A percentile compares a stretch with the other conserved stretches of the same genome.
phyloP scores from a whole-genome alignment of 2,797 vertebrate species.

The Anguilla obscura region DNA sequence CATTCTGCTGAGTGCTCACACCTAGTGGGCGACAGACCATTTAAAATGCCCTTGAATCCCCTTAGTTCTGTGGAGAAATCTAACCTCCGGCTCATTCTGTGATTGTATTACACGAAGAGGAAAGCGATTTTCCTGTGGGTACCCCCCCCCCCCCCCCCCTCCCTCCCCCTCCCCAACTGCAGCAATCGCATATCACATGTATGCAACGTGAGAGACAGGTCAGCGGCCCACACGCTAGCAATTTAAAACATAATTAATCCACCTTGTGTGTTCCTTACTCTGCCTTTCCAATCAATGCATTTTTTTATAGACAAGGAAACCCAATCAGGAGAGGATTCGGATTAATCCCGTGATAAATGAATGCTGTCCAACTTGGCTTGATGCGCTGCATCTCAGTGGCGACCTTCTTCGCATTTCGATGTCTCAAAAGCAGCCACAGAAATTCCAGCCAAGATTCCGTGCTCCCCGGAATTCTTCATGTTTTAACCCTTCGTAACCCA shows the following conservation, averaged over 20 bases:
- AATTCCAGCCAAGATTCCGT: constrained; percentile 10
- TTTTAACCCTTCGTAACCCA: not conserved
- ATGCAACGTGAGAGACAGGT: not conserved
- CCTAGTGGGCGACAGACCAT: not conserved
- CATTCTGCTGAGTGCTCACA: not conserved
- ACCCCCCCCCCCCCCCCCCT: not conserved
- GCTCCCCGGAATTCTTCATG: not conserved
- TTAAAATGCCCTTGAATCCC: constrained; percentile 30
- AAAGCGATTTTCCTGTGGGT: constrained; percentile 8
- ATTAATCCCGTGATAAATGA: constrained; percentile 14
- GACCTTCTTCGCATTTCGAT: not conserved
- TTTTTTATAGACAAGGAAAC: not conserved
- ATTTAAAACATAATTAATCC: constrained; percentile 16
- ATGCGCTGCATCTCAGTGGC: not conserved
- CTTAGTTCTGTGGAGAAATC: not conserved
- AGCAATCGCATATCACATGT: constrained; percentile 14
- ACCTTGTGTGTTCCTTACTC: not conserved
- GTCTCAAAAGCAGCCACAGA: not conserved
- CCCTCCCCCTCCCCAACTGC: not conserved
- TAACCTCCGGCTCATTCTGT: not conserved
- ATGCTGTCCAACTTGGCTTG: not conserved
- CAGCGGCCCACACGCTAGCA: not conserved
- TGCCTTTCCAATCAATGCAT: not conserved
- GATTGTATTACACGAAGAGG: constrained; percentile 18
- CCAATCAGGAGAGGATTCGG: not conserved